Evolutionary conservation across 2,797 vertebrate genomes (phyloP).

Genomic region (Tamandua tetradactyla): DNA sequence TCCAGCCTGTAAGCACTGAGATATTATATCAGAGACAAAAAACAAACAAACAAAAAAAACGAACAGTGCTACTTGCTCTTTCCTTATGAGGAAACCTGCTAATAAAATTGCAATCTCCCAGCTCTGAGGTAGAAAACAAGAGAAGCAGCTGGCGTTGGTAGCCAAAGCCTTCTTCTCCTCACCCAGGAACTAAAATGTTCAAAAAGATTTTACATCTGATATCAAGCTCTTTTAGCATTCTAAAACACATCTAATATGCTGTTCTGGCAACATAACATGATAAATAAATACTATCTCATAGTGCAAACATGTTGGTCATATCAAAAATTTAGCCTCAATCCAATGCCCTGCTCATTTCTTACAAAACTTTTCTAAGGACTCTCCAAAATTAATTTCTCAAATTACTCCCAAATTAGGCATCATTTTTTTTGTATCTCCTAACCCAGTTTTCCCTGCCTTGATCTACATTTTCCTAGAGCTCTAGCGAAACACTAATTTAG

Average conservation of each 20-base stretch:
- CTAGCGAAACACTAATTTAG: conserved; percentile 33
- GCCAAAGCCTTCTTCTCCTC: conserved; percentile 77
- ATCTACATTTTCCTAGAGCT: neutral
- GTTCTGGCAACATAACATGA: conserved; percentile 37
- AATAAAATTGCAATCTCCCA: neutral
- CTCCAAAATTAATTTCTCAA: conserved; percentile 53
- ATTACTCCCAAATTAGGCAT: conserved; percentile 22
- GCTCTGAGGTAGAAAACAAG: neutral
- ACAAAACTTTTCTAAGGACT: conserved; percentile 36
- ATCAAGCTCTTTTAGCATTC: conserved; percentile 79
- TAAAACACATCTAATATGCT: conserved; percentile 25
- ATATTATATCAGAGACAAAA: conserved; percentile 18
- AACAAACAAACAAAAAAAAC: no score
- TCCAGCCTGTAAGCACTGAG: conserved; percentile 75
- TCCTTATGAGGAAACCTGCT: conserved; percentile 70
- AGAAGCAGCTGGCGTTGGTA: conserved; percentile 70
- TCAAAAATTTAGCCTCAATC: conserved; percentile 22
- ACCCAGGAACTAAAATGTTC: conserved; percentile 72
- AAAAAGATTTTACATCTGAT: conserved; percentile 72
- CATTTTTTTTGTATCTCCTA: neutral
- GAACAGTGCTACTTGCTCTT: conserved; percentile 51
- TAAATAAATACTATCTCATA: conserved; percentile 46
- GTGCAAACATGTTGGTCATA: conserved; percentile 49
- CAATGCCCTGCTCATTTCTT: conserved; percentile 33
- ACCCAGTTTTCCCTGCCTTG: neutral